A percentile compares a stretch with the other conserved stretches of the same genome.
These are phyloP conservation scores for Drosophila aff. DNA, from an alignment of 1,140 invertebrate genomes.

Conservation along the genomic window DNA sequence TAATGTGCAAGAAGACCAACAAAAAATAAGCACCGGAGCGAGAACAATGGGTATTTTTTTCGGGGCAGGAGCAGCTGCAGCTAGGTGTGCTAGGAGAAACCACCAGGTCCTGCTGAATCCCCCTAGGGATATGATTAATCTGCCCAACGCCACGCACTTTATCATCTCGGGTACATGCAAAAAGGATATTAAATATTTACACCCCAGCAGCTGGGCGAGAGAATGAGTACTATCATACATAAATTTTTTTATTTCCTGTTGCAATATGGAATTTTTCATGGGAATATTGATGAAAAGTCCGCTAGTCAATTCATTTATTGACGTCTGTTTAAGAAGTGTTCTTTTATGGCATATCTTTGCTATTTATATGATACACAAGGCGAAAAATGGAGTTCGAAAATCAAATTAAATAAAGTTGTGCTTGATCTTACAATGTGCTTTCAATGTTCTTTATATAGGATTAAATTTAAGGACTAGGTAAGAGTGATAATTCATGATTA, in stretches of 20 bases:
- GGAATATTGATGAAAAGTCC: slow-evolving; percentile 59
- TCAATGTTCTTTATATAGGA: neutral
- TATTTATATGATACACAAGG: slow-evolving; percentile 5
- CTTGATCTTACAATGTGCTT: neutral
- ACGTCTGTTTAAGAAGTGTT: slow-evolving; percentile 30
- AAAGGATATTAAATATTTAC: slow-evolving; percentile 79
- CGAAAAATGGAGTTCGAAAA: too few species aligned
- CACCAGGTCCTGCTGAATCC: slow-evolving; percentile 16
- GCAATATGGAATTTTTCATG: slow-evolving; percentile 75
- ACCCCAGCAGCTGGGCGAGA: slow-evolving; percentile 44
- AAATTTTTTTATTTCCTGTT: slow-evolving; percentile 50
- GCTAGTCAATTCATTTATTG: slow-evolving; percentile 56
- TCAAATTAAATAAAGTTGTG: neutral
- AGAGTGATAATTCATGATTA: too few species aligned
- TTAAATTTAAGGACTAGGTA: neutral
- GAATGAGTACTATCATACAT: slow-evolving; percentile 9
- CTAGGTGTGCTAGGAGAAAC: slow-evolving; percentile 27
- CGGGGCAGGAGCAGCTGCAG: slow-evolving; percentile 32
- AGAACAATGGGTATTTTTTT: slow-evolving; percentile 55
- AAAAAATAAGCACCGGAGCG: slow-evolving; percentile 10
- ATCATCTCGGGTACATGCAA: slow-evolving; percentile 59
- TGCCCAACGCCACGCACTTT: slow-evolving; percentile 73
- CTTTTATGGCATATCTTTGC: slow-evolving; percentile 7
- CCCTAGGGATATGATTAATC: slow-evolving; percentile 70
- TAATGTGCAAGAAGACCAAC: slow-evolving; percentile 63